Base-by-base conservation (phyloP, 2,888 invertebrate species). In the Abrostola tripartita region DNA sequence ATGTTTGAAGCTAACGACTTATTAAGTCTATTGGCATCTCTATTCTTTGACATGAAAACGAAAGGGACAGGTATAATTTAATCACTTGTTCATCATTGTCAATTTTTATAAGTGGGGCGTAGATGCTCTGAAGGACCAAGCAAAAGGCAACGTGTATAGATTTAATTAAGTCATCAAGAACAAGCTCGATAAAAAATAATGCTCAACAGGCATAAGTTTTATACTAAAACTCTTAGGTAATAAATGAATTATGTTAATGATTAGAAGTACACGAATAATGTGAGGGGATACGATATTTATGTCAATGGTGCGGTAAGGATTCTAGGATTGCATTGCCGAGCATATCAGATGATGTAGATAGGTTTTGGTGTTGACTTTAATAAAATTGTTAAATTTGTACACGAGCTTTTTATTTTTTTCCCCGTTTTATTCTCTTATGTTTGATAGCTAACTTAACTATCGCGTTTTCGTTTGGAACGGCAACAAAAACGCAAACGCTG, bases 381-480 rank as follows among this genome's bases (percentile, higher is more conserved):
- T 90, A 90, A 92, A 91, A 92, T 92, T 93, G 93, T 94, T 94
- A 93, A 93, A 93, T 93, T 93, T 92, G 85, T 91, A 91, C 61
- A 37, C 11, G 50, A 53, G 52, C 41, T 61, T 86, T 83, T 79
- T 72, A 78, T 81, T 83, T 76, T 14, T n/a, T 52, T 10, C 51
- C 49, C n/a, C 7, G 24, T 41, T 6, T 37, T 10, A 14, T 35
- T 40, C 0, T 12, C 36, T 9, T 12, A 10, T 2, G n/a, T n/a
- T n/a, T 42, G 24, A 5, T 40, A 9, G 14, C 51, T 8, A n/a
- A 7, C 14, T 7, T 6, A 11, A 5, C 36, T 24, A 7, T 9
- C 9, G 40, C 7, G 24, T 24, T 24, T 24, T 1, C 24, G 24
- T 24, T 24, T 24, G 24, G 1, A 24, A 24, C 24, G 24, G 24